These are phyloP conservation scores for Xiphophorus maculatus DNA, from an alignment of 2,113 vertebrate genomes.

Conservation along the genomic window DNA sequence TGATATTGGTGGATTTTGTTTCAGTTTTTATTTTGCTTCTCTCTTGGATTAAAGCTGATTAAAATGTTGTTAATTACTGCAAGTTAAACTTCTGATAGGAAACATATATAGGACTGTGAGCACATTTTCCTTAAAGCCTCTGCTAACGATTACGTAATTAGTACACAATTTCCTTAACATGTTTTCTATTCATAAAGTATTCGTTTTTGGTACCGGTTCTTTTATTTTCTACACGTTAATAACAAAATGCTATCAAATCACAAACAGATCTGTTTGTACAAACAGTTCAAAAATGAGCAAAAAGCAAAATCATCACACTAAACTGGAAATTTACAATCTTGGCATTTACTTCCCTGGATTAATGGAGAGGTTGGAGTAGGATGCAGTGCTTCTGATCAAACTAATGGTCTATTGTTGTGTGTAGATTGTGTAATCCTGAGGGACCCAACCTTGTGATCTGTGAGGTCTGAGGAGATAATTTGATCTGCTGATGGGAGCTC, in stretches of 20 bases:
- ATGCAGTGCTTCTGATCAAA: conserved; percentile 11
- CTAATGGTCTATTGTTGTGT: neutral
- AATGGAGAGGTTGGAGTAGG: neutral
- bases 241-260: neutral
- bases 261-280: neutral
- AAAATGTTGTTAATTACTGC: too few species aligned
- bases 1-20: neutral
- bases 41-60: neutral
- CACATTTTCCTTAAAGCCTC: neutral
- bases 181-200: neutral
- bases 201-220: neutral
- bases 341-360: neutral
- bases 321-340: neutral
- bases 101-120: neutral
- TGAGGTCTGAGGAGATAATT: conserved; percentile 40
- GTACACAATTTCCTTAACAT: neutral
- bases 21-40: neutral
- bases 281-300: too few species aligned
- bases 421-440: neutral
- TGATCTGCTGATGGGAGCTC: conserved; percentile 55
- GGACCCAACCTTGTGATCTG: conserved; percentile 31
- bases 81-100: too few species aligned
- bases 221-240: neutral
- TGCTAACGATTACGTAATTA: neutral
- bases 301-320: neutral